Evolutionary conservation across 2,888 invertebrate genomes (phyloP).

Genomic region (Volucella bombylans): DNA sequence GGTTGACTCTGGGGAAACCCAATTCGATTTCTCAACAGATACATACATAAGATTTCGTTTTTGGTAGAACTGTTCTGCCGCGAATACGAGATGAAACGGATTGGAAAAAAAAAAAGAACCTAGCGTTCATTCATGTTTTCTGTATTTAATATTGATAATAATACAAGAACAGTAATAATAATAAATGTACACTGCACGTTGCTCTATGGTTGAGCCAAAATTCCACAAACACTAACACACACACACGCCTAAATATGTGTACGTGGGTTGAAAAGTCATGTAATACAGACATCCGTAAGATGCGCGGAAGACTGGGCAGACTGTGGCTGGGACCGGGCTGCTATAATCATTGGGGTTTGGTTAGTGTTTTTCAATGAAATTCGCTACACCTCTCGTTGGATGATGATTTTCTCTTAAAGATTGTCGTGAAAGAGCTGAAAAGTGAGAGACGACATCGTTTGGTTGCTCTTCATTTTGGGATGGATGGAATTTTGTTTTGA

Average conservation of each 20-base stretch:
- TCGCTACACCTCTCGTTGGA: slow-evolving; percentile 23
- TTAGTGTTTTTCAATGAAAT: slow-evolving; percentile 67
- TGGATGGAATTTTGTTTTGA: slow-evolving; percentile 66
- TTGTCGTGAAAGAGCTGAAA: neutral
- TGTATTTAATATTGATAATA: slow-evolving; percentile 55
- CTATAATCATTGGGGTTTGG: slow-evolving; percentile 5
- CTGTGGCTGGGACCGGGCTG: neutral
- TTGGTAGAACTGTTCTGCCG: slow-evolving; percentile 1
- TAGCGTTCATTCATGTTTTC: slow-evolving; percentile 47
- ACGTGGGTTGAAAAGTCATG: no score
- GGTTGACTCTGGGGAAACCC: slow-evolving; percentile 26
- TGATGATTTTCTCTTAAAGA: slow-evolving; percentile 40
- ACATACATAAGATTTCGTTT: neutral
- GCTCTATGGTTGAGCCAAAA: slow-evolving; percentile 24
- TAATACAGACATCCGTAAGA: slow-evolving; percentile 24
- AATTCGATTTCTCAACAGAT: slow-evolving; percentile 32
- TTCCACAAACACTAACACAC: slow-evolving; percentile 26
- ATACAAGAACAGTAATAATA: slow-evolving; percentile 53
- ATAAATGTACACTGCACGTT: slow-evolving; percentile 55
- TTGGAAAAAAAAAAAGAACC: neutral
- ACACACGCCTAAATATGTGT: neutral
- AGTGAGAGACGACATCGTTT: slow-evolving; percentile 11
- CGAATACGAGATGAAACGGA: neutral
- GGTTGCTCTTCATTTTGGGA: slow-evolving; percentile 21
- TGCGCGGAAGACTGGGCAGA: slow-evolving; percentile 3